Percentiles rank a stretch among this genome's conserved stretches.
These are phyloP conservation scores for Schizaphis graminum DNA, from an alignment of 2,888 invertebrate species.

Conservation along the genomic window DNA sequence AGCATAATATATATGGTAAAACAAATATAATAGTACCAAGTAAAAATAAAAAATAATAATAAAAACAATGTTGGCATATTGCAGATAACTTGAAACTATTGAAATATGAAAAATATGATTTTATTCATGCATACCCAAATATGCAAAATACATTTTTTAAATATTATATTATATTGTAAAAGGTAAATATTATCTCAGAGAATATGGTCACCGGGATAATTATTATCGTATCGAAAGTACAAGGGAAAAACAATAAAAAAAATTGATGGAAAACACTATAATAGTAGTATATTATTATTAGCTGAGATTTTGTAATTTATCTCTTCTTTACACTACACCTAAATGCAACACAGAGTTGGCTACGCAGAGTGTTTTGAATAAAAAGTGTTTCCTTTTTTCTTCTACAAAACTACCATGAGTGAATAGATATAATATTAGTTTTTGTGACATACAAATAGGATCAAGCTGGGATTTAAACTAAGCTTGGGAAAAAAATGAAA, in stretches of 20 bases:
- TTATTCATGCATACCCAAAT: neutral
- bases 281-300: neutral
- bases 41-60: too few relatives aligned
- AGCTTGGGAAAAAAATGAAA: neutral
- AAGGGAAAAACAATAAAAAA: neutral
- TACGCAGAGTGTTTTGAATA: neutral
- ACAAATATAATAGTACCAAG: too few relatives aligned
- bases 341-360: neutral
- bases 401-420: neutral
- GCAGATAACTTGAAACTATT: neutral
- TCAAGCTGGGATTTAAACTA: neutral
- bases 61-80: too few relatives aligned
- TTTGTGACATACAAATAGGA: neutral
- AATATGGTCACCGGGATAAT: neutral
- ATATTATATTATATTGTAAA: neutral
- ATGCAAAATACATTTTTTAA: neutral
- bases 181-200: neutral
- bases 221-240: neutral
- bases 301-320: neutral
- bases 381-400: conserved; percentile 8
- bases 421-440: neutral
- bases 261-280: neutral
- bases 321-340: neutral
- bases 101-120: neutral
- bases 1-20: too few relatives aligned